Base-by-base conservation (phyloP, 1,140 invertebrate species). In the Aphelenchoides besseyi region DNA sequence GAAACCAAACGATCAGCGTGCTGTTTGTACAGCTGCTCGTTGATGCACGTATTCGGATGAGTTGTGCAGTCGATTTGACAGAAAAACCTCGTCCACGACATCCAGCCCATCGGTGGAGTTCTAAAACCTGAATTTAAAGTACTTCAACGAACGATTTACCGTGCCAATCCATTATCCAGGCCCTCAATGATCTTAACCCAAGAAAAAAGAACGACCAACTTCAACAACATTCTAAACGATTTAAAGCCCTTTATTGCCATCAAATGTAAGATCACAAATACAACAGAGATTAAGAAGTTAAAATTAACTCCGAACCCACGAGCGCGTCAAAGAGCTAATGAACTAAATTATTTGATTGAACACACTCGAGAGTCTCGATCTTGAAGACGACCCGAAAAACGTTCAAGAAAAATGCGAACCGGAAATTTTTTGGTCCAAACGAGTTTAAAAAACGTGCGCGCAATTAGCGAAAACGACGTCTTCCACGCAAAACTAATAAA, bases 41-140 rank as follows among this genome's bases (percentile, higher is more conserved):
- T 84, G n/a, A 83, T 83, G 61, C 82, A 83, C 5, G 54, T 66
- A 33, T 68, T 63, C 12, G 82, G 82, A 62, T 85, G 74, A 41
- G 62, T 71, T 26, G 37, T 61, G 71, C 94, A 97, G 85, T 96
- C 92, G 1, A 91, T 94, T 82, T 95, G 93, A 83, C 93, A 96
- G 64, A 92, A 88, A 85, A 94, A 96, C 73, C 92, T 86, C 79
- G 94, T 91, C 94, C 94, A 96, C 29, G 92, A 91, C 71, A 95
- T 88, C 93, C 93, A 96, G n/a, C 91, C 91, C 90, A 92, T 91
- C 0, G 92, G 92, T 26, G 92, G 92, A 69, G 91, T 93, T 67
- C 88, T 61, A 16, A 61, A 61, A 53, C 41, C 12, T 8, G 18
- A 23, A 59, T 59, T 28, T 33, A 8, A 59, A 29, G 55, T 29